Percentiles rank a stretch among this genome's conserved stretches.
Conservation (phyloP, 2,888 invertebrate species). For the Pyrocoelia pectoralis region DNA sequence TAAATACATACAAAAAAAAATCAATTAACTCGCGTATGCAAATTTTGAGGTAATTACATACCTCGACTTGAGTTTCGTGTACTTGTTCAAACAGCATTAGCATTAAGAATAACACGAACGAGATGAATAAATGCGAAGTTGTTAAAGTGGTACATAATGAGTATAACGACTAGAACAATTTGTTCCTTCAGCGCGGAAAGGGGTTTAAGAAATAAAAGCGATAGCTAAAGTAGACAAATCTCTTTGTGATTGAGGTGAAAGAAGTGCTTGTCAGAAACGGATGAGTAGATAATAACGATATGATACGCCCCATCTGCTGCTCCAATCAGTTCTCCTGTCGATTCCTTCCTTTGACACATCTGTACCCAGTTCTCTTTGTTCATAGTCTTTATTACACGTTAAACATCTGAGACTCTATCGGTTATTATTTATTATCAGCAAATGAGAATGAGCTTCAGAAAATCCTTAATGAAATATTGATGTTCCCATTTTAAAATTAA, state of each 20-base stretch:
- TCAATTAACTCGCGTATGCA: background rate
- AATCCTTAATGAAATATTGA: constrained; percentile 9
- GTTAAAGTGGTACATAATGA: background rate
- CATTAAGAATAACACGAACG: constrained; percentile 1
- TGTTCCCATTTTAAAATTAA: background rate
- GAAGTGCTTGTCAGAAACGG: constrained; percentile 52
- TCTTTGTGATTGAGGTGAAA: constrained; percentile 50
- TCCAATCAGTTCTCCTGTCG: constrained; percentile 54
- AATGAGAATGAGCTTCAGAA: constrained; percentile 3
- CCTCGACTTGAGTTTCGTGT: background rate
- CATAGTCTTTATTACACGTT: constrained; percentile 32
- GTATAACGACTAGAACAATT: background rate
- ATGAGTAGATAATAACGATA: constrained; percentile 54
- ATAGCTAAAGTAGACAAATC: constrained; percentile 44
- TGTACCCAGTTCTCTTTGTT: constrained; percentile 34
- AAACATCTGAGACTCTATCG: constrained; percentile 4
- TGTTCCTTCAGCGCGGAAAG: background rate
- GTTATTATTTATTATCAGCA: constrained; percentile 10
- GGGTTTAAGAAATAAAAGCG: constrained; percentile 29
- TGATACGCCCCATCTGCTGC: constrained; percentile 55
- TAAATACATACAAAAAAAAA: background rate
- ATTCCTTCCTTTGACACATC: constrained; percentile 46
- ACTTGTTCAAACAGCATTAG: background rate
- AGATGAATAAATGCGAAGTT: no score
- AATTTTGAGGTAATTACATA: background rate